Percentiles rank a stretch among this genome's conserved stretches.
Evolutionary conservation across 2,797 vertebrate genomes (phyloP).

Genomic region (Tapirus indicus): DNA sequence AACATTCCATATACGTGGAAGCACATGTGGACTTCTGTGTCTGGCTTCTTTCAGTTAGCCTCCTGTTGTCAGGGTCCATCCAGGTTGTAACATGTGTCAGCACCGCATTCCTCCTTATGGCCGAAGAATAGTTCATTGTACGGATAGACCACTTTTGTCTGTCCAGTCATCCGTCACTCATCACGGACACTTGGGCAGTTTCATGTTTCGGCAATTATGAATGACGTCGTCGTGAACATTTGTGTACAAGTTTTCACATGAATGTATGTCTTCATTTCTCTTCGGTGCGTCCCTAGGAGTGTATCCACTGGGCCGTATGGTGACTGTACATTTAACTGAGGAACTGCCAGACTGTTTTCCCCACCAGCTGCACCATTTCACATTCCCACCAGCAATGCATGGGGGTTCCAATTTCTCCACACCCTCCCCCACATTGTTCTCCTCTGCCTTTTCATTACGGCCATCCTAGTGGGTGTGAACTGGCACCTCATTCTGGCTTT

Average conservation of each 20-base stretch:
- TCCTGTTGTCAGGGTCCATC: background rate
- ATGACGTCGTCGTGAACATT: background rate
- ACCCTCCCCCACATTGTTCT: background rate
- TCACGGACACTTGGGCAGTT: background rate
- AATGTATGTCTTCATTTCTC: background rate
- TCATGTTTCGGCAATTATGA: background rate
- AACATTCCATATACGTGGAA: background rate
- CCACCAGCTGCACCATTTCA: background rate
- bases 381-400: background rate
- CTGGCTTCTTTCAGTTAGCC: background rate
- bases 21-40: background rate
- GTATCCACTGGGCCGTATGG: background rate
- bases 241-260: too few relatives aligned
- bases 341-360: background rate
- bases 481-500: too few relatives aligned
- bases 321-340: background rate
- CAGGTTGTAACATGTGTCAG: too few relatives aligned
- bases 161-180: background rate
- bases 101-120: background rate
- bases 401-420: background rate
- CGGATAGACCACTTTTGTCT: too few relatives aligned
- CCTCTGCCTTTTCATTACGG: too few relatives aligned
- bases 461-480: too few relatives aligned
- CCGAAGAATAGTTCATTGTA: background rate
- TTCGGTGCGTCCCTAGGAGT: background rate